These are phyloP conservation scores for Thysanoteuthis rhombus DNA, from an alignment of 2,888 invertebrate species.

Conservation along the genomic window DNA sequence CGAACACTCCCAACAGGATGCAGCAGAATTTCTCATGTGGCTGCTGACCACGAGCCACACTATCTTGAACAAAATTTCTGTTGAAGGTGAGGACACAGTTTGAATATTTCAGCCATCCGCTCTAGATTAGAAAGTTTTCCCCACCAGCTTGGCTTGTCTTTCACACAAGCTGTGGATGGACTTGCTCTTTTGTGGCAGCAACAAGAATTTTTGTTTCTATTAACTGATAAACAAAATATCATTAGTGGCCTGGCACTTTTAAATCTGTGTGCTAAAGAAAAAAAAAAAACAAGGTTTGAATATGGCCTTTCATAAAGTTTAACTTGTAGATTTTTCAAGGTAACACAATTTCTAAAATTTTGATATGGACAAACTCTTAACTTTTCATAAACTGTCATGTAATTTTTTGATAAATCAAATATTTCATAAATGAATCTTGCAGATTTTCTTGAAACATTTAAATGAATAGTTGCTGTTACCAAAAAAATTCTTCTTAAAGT, in stretches of 20 bases:
- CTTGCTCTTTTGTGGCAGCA: neutral
- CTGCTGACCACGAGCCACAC: slow-evolving; percentile 55
- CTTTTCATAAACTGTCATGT: neutral
- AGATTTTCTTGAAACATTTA: neutral
- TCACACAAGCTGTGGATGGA: neutral
- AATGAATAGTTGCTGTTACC: too few species aligned
- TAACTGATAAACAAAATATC: neutral
- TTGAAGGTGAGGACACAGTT: slow-evolving; percentile 39
- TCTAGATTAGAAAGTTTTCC: neutral
- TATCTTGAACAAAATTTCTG: slow-evolving; percentile 55
- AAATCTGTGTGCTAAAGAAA: neutral
- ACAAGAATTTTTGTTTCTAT: neutral
- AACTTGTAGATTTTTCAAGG: neutral
- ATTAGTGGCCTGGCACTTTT: neutral
- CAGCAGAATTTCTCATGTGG: slow-evolving; percentile 65
- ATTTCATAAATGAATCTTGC: neutral
- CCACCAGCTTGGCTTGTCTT: neutral
- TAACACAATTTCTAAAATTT: neutral
- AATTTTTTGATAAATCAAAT: neutral
- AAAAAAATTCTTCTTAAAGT: too few species aligned
- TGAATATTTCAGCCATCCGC: slow-evolving; percentile 15
- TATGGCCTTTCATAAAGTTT: neutral
- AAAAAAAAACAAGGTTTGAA: neutral
- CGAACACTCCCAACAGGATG: slow-evolving; percentile 59
- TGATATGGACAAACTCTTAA: neutral